Conservation (phyloP, 2,888 invertebrate species). For the Agrotis ipsilon region DNA sequence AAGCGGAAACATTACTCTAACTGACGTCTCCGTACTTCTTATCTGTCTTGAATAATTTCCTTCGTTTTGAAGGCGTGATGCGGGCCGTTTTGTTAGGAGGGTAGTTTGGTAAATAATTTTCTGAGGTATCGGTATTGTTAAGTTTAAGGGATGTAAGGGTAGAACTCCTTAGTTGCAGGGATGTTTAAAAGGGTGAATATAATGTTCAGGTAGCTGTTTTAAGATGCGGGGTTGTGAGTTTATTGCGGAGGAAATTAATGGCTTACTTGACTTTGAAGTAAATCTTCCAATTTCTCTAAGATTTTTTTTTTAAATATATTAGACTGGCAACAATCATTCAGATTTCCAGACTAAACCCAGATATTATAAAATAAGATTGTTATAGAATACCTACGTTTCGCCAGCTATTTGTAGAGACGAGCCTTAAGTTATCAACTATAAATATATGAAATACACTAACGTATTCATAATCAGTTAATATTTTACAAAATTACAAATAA, state of each 20-base stretch:
- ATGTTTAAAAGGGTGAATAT: conserved; percentile 49
- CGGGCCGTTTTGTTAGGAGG: conserved; percentile 70
- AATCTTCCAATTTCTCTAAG: neutral
- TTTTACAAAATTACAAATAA: too few relatives aligned
- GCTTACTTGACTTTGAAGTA: neutral
- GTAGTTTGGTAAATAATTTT: conserved; percentile 66
- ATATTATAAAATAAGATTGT: too few relatives aligned
- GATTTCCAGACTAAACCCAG: too few relatives aligned
- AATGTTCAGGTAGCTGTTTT: conserved; percentile 27
- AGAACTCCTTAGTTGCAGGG: conserved; percentile 17
- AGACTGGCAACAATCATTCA: too few relatives aligned
- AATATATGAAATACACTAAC: too few relatives aligned
- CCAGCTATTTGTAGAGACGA: too few relatives aligned
- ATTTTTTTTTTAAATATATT: too few relatives aligned
- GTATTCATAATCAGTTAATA: too few relatives aligned
- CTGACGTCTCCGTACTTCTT: conserved; percentile 86
- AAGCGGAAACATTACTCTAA: conserved; percentile 87
- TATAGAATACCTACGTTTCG: too few relatives aligned
- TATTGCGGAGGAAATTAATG: neutral
- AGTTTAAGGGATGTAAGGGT: conserved; percentile 48
- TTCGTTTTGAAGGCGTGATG: conserved; percentile 76
- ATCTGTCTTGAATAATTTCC: conserved; percentile 87
- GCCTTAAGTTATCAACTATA: too few relatives aligned
- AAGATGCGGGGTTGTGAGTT: conserved; percentile 31
- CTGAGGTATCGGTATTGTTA: conserved; percentile 51